Conservation (phyloP, 2,113 vertebrate species). For the Dipodomys merriami region DNA sequence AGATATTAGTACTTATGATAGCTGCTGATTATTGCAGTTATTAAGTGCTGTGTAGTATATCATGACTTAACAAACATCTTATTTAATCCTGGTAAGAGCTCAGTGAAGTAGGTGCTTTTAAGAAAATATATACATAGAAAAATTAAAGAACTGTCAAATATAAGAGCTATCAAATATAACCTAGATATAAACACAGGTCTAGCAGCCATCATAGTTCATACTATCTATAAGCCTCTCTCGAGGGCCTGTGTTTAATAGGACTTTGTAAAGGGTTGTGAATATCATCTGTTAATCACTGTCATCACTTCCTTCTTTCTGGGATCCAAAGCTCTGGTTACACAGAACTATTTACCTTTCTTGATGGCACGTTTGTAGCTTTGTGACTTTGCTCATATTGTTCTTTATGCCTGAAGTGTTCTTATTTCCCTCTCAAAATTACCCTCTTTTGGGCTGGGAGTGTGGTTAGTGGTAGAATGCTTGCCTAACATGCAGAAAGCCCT, state of each 20-base stretch:
- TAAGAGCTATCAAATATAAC: conserved; percentile 21
- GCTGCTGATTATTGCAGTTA: conserved; percentile 22
- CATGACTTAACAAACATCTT: conserved; percentile 33
- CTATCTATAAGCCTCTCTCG: background rate
- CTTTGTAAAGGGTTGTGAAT: conserved; percentile 39
- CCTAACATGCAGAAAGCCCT: no score
- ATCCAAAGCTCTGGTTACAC: conserved; percentile 10
- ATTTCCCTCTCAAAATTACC: conserved; percentile 46
- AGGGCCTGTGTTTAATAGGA: conserved; percentile 1
- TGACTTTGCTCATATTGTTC: conserved; percentile 15
- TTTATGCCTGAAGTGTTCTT: background rate
- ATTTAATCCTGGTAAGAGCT: conserved; percentile 28
- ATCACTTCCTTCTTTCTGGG: background rate
- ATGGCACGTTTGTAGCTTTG: conserved; percentile 38
- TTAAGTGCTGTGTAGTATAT: background rate
- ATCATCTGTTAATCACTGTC: background rate
- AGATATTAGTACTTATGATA: conserved; percentile 24
- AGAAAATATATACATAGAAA: conserved; percentile 34
- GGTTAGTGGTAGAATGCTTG: no score
- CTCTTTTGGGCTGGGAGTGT: background rate
- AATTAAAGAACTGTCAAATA: conserved; percentile 37
- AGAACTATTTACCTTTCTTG: conserved; percentile 15
- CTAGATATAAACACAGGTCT: conserved; percentile 17
- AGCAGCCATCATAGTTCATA: background rate
- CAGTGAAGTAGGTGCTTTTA: conserved; percentile 9